phyloP scores from a whole-genome alignment of 2,888 invertebrate genomes.

The Acronicta leporina region DNA sequence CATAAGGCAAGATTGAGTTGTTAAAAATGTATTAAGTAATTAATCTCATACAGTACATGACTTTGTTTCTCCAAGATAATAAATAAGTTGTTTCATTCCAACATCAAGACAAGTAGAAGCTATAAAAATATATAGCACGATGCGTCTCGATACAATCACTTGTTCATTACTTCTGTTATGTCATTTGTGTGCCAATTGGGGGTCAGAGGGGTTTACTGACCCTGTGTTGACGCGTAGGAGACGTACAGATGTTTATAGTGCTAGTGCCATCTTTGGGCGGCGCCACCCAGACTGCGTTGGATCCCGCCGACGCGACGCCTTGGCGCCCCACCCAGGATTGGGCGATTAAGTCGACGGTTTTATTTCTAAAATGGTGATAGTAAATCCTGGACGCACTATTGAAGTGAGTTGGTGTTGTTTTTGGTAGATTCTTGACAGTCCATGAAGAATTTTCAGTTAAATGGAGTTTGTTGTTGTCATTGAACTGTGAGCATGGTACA shows the following conservation, averaged over 20 bases:
- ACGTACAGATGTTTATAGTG: slow-evolving; percentile 68
- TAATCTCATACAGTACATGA: background rate
- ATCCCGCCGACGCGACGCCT: slow-evolving; percentile 66
- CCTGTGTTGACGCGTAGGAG: slow-evolving; percentile 59
- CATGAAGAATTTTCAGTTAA: too few relatives aligned
- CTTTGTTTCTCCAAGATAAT: background rate
- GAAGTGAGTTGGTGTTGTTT: slow-evolving; percentile 18
- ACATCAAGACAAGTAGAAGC: background rate
- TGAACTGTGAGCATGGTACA: too few relatives aligned
- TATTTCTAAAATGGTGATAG: slow-evolving; percentile 20
- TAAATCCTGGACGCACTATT: slow-evolving; percentile 22
- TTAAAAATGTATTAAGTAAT: background rate
- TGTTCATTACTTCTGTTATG: slow-evolving; percentile 31
- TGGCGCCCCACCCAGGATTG: slow-evolving; percentile 68
- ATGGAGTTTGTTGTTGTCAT: too few relatives aligned
- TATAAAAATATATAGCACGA: slow-evolving; percentile 11
- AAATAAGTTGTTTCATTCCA: slow-evolving; percentile 6
- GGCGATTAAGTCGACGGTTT: slow-evolving; percentile 24
- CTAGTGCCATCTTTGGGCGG: slow-evolving; percentile 65
- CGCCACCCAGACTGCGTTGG: slow-evolving; percentile 73
- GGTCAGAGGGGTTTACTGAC: slow-evolving; percentile 63
- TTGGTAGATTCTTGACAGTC: background rate
- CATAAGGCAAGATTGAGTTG: background rate
- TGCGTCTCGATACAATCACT: slow-evolving; percentile 1
- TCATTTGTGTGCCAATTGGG: slow-evolving; percentile 44